These are phyloP conservation scores for Ophioninae sp. DNA, from an alignment of 2,888 invertebrate species.

Conservation along the genomic window DNA sequence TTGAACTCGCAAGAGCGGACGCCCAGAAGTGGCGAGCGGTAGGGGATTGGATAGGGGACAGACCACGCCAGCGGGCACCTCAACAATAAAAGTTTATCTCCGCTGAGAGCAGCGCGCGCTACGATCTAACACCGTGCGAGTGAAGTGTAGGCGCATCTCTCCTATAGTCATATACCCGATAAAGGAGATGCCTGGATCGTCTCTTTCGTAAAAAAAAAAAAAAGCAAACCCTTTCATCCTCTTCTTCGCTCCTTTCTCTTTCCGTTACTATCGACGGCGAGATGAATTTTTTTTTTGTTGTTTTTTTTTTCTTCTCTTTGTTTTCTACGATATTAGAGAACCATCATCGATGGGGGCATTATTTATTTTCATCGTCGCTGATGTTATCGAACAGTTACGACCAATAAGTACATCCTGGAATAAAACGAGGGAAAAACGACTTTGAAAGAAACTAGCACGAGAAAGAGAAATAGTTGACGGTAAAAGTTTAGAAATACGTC, in stretches of 20 bases:
- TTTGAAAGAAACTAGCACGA: too few species aligned
- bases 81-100: constrained; percentile 66
- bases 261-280: constrained; percentile 18
- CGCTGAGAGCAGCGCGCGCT: constrained; percentile 45
- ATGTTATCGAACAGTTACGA: too few species aligned
- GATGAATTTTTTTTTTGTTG: background rate
- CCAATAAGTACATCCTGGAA: too few species aligned
- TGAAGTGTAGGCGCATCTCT: background rate
- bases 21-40: constrained; percentile 43
- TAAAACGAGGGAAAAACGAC: too few species aligned
- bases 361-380: too few species aligned
- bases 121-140: constrained; percentile 42
- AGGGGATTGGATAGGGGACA: constrained; percentile 8
- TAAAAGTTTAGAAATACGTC: too few species aligned
- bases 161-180: background rate
- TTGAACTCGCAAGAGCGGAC: constrained; percentile 56
- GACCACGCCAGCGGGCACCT: constrained; percentile 55
- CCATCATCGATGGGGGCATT: too few species aligned
- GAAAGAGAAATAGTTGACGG: too few species aligned
- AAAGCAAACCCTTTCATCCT: constrained; percentile 1
- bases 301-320: background rate
- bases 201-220: constrained; percentile 42
- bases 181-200: constrained; percentile 39
- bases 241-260: background rate
- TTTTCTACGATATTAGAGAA: too few species aligned